A percentile compares a stretch with the other conserved stretches of the same genome.
Conservation (phyloP, 2,888 invertebrate genomes). For the Oscheius sp. region DNA sequence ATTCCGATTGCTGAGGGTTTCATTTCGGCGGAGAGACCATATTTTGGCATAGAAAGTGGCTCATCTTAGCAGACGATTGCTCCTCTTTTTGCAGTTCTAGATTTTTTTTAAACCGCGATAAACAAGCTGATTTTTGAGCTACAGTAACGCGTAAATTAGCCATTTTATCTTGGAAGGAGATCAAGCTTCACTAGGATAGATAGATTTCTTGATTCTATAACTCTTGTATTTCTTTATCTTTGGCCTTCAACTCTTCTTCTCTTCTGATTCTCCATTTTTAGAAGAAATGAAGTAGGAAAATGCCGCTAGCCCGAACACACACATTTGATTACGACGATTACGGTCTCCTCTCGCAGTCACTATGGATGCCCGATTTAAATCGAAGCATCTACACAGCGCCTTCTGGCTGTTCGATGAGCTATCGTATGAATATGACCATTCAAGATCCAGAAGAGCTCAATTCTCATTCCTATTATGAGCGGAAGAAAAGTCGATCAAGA, state of each 20-base stretch:
- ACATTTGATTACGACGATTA: conserved; percentile 31
- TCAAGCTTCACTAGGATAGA: not conserved
- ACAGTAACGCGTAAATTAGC: no score
- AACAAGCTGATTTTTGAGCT: not conserved
- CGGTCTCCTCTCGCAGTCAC: conserved; percentile 17
- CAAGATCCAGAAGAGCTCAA: conserved; percentile 23
- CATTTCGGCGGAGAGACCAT: no score
- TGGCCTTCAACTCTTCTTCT: not conserved
- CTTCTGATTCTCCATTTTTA: not conserved
- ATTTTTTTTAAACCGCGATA: no score
- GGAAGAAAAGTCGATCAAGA: conserved; percentile 29
- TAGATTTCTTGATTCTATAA: not conserved
- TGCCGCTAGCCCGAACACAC: conserved; percentile 28
- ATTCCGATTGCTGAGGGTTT: no score
- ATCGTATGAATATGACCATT: conserved; percentile 33
- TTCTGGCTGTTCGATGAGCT: conserved; percentile 27
- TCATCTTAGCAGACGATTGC: no score
- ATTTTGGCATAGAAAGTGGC: no score
- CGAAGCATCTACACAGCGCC: conserved; percentile 29
- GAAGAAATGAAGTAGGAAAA: not conserved
- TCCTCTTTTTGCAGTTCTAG: no score
- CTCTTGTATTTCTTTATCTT: conserved; percentile 1
- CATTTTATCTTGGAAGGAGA: no score
- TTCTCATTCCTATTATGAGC: not conserved
- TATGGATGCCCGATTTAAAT: conserved; percentile 23